phyloP scores from a whole-genome alignment of 2,888 invertebrate species.

The Stenichneumon culpator region DNA sequence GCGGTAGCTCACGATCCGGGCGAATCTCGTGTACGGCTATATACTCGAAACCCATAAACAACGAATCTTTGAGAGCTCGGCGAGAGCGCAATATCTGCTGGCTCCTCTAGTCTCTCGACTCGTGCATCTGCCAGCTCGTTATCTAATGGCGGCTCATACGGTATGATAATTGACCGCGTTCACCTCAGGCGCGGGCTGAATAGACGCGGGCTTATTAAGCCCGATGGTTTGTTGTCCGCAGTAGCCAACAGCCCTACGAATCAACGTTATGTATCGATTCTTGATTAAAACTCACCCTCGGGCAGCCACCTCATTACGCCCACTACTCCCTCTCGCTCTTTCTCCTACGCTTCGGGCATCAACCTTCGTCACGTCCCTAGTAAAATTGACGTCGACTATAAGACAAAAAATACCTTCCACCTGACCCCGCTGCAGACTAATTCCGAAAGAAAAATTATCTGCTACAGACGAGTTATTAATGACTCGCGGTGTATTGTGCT shows the following conservation, averaged over 20 bases:
- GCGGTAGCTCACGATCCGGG: conserved; percentile 59
- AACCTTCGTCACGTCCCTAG: conserved; percentile 69
- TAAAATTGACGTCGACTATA: conserved; percentile 72
- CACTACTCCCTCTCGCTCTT: conserved; percentile 53
- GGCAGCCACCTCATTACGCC: conserved; percentile 82
- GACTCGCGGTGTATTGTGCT: conserved; percentile 47
- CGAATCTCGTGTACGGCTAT: conserved; percentile 21
- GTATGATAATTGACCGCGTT: conserved; percentile 82
- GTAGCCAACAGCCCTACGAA: conserved; percentile 78
- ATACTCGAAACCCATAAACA: conserved; percentile 70
- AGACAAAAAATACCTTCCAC: conserved; percentile 32
- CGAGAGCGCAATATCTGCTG: conserved; percentile 58
- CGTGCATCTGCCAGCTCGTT: conserved; percentile 83
- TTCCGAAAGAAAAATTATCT: conserved; percentile 65
- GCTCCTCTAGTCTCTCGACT: conserved; percentile 56
- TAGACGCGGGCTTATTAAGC: conserved; percentile 82
- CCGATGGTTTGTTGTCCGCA: conserved; percentile 77
- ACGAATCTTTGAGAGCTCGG: conserved; percentile 68
- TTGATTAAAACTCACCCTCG: conserved; percentile 82
- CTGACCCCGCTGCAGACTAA: conserved; percentile 54
- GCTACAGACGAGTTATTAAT: conserved; percentile 58
- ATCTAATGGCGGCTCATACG: conserved; percentile 83
- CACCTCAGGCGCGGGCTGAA: conserved; percentile 78
- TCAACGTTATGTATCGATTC: conserved; percentile 82
- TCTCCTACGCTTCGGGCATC: conserved; percentile 38